Evolutionary conservation across 2,888 invertebrate genomes (phyloP), one percentile per base, ranked within the genome.

Genomic region (Agrotis ipsilon): DNA sequence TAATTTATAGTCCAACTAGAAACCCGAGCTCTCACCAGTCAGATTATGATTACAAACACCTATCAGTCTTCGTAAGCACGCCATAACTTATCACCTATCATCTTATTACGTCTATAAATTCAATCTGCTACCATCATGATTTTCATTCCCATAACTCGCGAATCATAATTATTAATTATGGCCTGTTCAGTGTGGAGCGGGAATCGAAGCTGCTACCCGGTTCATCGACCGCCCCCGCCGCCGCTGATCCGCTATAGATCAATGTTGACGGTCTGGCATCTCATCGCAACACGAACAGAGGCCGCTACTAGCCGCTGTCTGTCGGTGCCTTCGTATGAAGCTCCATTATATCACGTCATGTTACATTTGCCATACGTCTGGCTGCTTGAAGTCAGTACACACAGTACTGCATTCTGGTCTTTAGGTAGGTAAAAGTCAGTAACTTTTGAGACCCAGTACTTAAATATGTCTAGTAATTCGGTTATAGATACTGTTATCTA

Each of bases 191-290:
- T 67, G 79, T 78, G 57, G 55, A 32, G 55, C 67, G 78, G 78
- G 79, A 72, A 72, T 79, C 82, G 79, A 79, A 81, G 62, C 79
- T 49, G 79, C 80, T 80, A 74, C 80, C 80, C 70, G 80, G 80
- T 80, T 82, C 83, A 79, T 74, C 69, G 80, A 79, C 79, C 79
- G 79, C 78, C 72, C 78, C 72, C 61, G 67, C 67, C 62, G 67
- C 74, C 51, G 80, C 74, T 78, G 82, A 79, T 82, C 86, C 73
- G 84, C 84, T 79, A 89, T 89, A 88, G 87, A 89, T 90, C 88
- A 88, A 83, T 76, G 86, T 79, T 75, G 83, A 80, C 81, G 83
- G 86, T 78, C 80, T 80, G 82, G 87, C 87, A 86, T 84, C 85
- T 82, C 86, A 80, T 83, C 82, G 85, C 72, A 71, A 72, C 77